These are phyloP conservation scores for Chaetodon auriga DNA, from an alignment of 2,113 vertebrate genomes.

Conservation along the genomic window DNA sequence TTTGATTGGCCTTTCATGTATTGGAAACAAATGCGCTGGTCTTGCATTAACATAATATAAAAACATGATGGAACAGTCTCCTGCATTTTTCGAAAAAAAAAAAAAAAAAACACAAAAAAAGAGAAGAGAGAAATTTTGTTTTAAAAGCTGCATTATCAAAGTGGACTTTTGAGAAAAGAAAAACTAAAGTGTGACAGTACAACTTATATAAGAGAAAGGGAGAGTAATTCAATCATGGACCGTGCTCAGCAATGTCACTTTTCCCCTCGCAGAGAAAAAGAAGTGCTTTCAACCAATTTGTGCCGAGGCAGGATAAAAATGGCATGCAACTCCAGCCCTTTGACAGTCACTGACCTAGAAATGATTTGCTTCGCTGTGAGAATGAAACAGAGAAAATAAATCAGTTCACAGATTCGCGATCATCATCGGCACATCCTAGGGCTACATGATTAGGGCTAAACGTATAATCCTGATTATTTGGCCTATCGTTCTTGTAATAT, in stretches of 20 bases:
- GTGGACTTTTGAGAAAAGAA: constrained; percentile 8
- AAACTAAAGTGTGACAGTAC: not conserved
- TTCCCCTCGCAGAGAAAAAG: constrained; percentile 46
- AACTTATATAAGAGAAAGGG: constrained; percentile 50
- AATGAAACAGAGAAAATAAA: constrained; percentile 60
- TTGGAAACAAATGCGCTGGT: not conserved
- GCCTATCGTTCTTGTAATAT: not conserved
- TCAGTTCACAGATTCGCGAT: constrained; percentile 56
- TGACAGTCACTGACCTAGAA: constrained; percentile 81
- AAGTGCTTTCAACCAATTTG: constrained; percentile 73
- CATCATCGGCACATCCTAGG: constrained; percentile 24
- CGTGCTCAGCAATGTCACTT: constrained; percentile 50
- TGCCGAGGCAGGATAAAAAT: constrained; percentile 76
- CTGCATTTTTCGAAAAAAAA: not conserved
- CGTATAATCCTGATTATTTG: constrained; percentile 54
- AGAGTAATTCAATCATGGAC: constrained; percentile 36
- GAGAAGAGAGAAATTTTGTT: too few relatives aligned
- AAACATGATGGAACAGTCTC: not conserved
- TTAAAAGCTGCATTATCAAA: constrained; percentile 7
- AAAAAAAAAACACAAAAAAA: not conserved
- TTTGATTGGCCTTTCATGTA: not conserved
- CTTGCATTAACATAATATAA: not conserved
- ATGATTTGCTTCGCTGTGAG: constrained; percentile 68
- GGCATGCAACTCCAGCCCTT: constrained; percentile 72
- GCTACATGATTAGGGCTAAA: constrained; percentile 41